Evolutionary conservation across 2,888 invertebrate species (phyloP).

Genomic region (Elysia crispata): DNA sequence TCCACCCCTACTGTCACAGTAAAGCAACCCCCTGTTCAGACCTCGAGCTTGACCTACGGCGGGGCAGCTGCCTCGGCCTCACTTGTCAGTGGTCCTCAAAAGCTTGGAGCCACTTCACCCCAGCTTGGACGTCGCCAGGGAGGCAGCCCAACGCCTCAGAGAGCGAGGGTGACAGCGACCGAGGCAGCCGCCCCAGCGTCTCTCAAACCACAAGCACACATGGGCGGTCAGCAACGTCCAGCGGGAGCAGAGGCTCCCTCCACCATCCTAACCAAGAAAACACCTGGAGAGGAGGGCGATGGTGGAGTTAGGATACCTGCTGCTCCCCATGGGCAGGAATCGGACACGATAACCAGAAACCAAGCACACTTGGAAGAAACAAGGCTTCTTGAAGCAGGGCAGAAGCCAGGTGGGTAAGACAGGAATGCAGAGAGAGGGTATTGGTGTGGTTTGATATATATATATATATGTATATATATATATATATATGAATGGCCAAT

Average conservation of each 20-base stretch:
- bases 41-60: too few species aligned
- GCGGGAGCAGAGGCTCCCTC: conserved; percentile 56
- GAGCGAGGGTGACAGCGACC: not conserved
- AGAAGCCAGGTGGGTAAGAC: not conserved
- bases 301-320: not conserved
- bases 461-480: too few species aligned
- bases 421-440: too few species aligned
- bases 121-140: too few species aligned
- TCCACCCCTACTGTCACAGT: too few species aligned
- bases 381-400: not conserved
- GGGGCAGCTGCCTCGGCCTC: too few species aligned
- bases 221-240: conserved; percentile 67
- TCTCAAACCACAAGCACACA: conserved; percentile 52
- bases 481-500: not conserved
- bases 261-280: conserved; percentile 23
- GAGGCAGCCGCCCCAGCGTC: not conserved
- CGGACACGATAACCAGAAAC: not conserved
- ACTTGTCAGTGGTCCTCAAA: too few species aligned
- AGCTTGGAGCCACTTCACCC: too few species aligned
- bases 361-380: conserved; percentile 3
- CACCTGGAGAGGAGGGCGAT: conserved; percentile 39
- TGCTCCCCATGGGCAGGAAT: not conserved
- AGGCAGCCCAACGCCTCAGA: too few species aligned
- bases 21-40: too few species aligned
- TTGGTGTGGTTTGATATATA: conserved; percentile 23